Evolutionary conservation across 2,113 vertebrate species (phyloP), one percentile per base, ranked within the genome.

Genomic region (Rhabdornis inornatus): DNA sequence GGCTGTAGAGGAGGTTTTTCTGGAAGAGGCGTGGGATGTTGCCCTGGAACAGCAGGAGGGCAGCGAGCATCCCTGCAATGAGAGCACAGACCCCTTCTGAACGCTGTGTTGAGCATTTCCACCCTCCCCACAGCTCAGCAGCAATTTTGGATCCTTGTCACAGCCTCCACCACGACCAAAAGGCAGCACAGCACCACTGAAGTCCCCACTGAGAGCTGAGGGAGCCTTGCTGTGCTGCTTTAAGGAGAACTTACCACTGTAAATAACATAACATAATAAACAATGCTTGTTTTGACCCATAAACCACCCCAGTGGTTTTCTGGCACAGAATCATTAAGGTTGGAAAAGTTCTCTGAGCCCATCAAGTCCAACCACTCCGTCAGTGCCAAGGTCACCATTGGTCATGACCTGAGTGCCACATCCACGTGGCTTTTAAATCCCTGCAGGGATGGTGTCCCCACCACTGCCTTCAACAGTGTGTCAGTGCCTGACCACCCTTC

Each of bases 11-110:
- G 24, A 99, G 97, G 71, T 90, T 90, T 94, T 66, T 99, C 96
- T 97, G 97, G 98, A 99, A 99, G 52, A 99, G 91, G 27, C 98
- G 97, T 1, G 99, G 99, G 45, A 99, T 98, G 61, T 98, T 97
- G 8, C 99, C 99, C 71, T 97, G 97, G 90, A 98, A 97, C 22
- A 99, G 80, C 63, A 99, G 89, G 56, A 99, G 82, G 2, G 99
- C 99, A 94, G 99, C 50, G 3, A 93, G 93, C 99, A 99, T 99
- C 33, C 99, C 99, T 99, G 90, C 7, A 94, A 94, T 0, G 16
- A 94, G 71, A 87, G 83, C 10, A 31, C 12, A 4, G 24, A 59
- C 1, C 39, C 15, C 23, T 23, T 33, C 33, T 1, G 0, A 10
- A 49, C 1, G 2, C 70, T 13, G 15, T 33, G 8, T 2, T 0